Evolutionary conservation across 64 coral and sea anemone genomes (phyloP).

Genomic region (Platygyra sinensis): DNA sequence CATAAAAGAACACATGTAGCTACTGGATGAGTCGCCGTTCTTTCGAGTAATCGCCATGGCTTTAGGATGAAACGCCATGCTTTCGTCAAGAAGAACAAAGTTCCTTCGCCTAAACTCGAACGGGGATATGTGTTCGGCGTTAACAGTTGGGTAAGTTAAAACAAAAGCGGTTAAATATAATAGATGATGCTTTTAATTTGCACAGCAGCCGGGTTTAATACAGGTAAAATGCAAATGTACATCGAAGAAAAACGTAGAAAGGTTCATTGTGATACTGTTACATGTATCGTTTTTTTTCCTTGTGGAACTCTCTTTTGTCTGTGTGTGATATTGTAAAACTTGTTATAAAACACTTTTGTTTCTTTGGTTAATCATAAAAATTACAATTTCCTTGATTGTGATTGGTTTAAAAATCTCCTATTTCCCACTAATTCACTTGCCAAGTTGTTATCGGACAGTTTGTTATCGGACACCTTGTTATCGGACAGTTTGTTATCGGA

Average conservation of each 20-base stretch:
- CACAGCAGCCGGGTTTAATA: background rate
- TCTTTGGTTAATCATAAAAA: too few relatives aligned
- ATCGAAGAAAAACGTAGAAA: background rate
- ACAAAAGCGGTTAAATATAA: background rate
- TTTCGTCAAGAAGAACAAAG: conserved; percentile 53
- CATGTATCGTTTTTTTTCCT: too few relatives aligned
- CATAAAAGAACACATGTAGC: conserved; percentile 13
- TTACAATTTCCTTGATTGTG: too few relatives aligned
- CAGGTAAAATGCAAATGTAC: background rate
- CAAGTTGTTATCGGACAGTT: too few relatives aligned
- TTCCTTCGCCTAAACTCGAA: conserved; percentile 32
- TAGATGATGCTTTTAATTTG: background rate
- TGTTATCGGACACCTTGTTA: too few relatives aligned
- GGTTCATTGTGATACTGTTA: too few relatives aligned
- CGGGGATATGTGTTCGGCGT: conserved; percentile 80
- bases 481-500: too few relatives aligned
- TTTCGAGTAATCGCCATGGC: conserved; percentile 13
- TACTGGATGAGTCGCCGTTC: background rate
- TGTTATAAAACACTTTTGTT: background rate
- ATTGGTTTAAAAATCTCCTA: too few relatives aligned
- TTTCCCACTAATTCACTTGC: too few relatives aligned
- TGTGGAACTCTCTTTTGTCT: background rate
- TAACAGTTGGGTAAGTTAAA: conserved; percentile 80
- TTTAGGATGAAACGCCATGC: conserved; percentile 85
- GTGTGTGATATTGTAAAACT: background rate